Evolutionary conservation across 1,140 invertebrate species (phyloP).

Genomic region (Brachionus asplanchnoidis): DNA sequence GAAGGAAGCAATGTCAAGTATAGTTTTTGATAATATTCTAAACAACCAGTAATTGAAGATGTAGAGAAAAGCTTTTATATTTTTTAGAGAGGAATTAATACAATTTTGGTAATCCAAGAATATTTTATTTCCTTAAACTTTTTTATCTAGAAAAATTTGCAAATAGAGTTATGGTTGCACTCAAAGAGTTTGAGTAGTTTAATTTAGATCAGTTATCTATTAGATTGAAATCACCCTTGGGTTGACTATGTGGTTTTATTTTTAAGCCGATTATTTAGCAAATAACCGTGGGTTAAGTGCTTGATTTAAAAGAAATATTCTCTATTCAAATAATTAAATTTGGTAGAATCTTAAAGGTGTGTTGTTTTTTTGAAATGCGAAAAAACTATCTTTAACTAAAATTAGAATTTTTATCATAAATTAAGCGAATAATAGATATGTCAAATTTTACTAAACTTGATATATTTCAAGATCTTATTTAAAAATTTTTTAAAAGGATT

Average conservation of each 20-base stretch:
- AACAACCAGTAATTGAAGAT: neutral
- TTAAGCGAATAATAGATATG: neutral
- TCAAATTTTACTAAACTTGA: neutral
- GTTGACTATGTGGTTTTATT: neutral
- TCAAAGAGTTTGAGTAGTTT: neutral
- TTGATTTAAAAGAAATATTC: neutral
- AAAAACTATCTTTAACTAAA: conserved; percentile 6
- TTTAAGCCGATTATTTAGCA: neutral
- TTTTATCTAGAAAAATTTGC: neutral
- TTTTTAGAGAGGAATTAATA: neutral
- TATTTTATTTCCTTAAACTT: neutral
- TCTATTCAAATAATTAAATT: neutral
- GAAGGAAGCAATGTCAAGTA: neutral
- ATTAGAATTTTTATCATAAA: neutral
- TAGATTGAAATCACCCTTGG: neutral
- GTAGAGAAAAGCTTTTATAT: neutral
- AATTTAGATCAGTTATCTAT: neutral
- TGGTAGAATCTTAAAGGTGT: neutral
- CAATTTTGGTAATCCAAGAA: neutral
- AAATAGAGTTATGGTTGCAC: neutral
- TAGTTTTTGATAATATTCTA: neutral
- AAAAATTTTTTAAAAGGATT: neutral
- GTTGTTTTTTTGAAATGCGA: neutral
- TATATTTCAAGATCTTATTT: neutral
- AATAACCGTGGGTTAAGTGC: neutral